Percentiles rank a stretch among this genome's conserved stretches.
Evolutionary conservation across 2,113 vertebrate genomes (phyloP).

Genomic region (Paramormyrops kingsleyae): DNA sequence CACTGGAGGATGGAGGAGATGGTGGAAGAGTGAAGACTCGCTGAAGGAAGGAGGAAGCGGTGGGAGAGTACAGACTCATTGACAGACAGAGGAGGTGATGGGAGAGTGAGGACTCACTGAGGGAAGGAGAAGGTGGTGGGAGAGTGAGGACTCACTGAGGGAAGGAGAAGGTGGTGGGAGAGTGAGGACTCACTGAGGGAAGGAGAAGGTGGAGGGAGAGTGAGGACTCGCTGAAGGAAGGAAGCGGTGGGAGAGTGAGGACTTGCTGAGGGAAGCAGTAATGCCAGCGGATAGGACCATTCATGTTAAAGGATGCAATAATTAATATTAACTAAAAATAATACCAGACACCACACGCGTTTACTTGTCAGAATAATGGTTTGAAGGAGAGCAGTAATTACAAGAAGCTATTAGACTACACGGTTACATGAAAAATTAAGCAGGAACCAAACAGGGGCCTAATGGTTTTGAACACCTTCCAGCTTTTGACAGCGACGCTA

Average conservation of each 20-base stretch:
- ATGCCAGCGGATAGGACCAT: conserved; percentile 25
- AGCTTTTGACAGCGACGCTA: conserved; percentile 25
- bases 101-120: background rate
- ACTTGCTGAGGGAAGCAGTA: background rate
- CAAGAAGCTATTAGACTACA: conserved; percentile 53
- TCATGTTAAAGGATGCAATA: conserved; percentile 45
- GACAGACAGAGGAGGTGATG: background rate
- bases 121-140: conserved; percentile 14
- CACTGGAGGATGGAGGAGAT: background rate
- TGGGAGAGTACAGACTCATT: background rate
- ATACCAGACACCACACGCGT: conserved; percentile 43
- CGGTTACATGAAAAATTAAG: conserved; percentile 61
- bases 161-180: background rate
- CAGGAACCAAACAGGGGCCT: conserved; percentile 44
- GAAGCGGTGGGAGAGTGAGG: conserved; percentile 8
- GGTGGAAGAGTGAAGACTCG: background rate
- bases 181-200: background rate
- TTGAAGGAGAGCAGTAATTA: conserved; percentile 55
- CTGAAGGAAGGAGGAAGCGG: background rate
- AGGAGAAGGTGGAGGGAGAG: background rate
- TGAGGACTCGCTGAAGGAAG: background rate
- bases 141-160: background rate
- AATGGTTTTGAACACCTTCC: conserved; percentile 43
- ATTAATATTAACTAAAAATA: conserved; percentile 66
- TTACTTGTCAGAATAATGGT: conserved; percentile 47